Evolutionary conservation across 2,797 vertebrate genomes (phyloP), one percentile per base, ranked within the genome.

Genomic region (Oryzias dopingdopingensis): DNA sequence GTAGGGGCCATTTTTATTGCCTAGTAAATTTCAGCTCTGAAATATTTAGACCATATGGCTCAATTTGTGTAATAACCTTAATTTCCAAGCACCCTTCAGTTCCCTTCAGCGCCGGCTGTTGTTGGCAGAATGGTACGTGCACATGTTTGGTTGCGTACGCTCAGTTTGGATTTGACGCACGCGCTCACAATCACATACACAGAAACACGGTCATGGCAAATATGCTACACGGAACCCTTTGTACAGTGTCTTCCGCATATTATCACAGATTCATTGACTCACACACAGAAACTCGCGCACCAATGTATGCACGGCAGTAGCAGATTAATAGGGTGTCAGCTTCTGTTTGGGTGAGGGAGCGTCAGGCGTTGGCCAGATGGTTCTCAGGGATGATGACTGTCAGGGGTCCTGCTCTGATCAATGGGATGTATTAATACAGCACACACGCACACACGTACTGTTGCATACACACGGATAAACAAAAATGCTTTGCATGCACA

Each of bases 1-100:
- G 96, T 96, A 97, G 97, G 95, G 96, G 96, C 96, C 96, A 98
- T 98, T 99, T 99, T 98, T 99, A 99, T 98, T 98, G 96, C 96
- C 95, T 98, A 96, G 96, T 97, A 99, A 93, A 98, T 99, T 98
- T 97, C 96, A 95, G 96, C 95, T 95, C 95, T 98, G 96, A 98
- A 99, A 98, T 99, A 99, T 98, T 99, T 97, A 95, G 95, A 98
- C 96, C 97, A 99, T 99, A 99, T 98, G 97, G 96, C 96, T 98
- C 96, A 96, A 99, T 99, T 99, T 99, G 97, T 98, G 96, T 99
- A 98, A 98, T 99, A 98, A 98, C 97, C 97, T 98, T 99, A 98
- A 98, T 99, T 99, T 97, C 96, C 91, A 88, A 90, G 94, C 96
- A 98, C 96, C 96, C 96, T 99, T 98, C 97, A 98, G 96, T 94